Conservation (phyloP, 2,797 vertebrate genomes). For the Margarornis squamiger region DNA sequence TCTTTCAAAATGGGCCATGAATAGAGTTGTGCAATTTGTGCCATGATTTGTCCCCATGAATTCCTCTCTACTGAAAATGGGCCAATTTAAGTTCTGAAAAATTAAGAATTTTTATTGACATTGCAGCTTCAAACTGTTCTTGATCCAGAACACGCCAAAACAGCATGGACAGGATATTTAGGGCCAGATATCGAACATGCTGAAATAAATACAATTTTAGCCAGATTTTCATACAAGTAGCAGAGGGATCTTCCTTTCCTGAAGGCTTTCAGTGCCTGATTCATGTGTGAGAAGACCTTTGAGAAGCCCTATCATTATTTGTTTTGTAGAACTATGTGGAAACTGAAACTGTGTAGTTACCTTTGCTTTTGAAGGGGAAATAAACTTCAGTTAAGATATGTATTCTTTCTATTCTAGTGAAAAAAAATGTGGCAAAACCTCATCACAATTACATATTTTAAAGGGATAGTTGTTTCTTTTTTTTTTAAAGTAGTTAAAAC, state of each 20-base stretch:
- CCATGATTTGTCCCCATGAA: background rate
- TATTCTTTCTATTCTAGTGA: background rate
- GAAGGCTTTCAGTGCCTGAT: background rate
- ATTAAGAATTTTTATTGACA: background rate
- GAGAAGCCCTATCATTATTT: background rate
- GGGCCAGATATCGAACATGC: background rate
- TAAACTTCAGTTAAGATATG: background rate
- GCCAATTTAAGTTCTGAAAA: background rate
- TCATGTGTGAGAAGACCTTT: background rate
- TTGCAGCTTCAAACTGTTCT: background rate
- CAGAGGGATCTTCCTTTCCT: background rate
- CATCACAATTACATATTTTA: background rate
- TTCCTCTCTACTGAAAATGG: background rate
- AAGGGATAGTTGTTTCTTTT: background rate
- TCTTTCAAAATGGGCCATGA: background rate
- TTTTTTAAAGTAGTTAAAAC: background rate
- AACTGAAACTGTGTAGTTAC: background rate
- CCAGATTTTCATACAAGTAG: background rate
- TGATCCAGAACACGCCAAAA: background rate
- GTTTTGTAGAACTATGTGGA: background rate
- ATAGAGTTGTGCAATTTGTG: background rate
- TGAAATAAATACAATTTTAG: background rate
- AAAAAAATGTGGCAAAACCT: background rate
- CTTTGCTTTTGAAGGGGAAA: background rate
- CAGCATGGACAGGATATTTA: background rate